These are phyloP conservation scores for Anguilla megastoma DNA, from an alignment of 2,797 vertebrate species.

Conservation along the genomic window DNA sequence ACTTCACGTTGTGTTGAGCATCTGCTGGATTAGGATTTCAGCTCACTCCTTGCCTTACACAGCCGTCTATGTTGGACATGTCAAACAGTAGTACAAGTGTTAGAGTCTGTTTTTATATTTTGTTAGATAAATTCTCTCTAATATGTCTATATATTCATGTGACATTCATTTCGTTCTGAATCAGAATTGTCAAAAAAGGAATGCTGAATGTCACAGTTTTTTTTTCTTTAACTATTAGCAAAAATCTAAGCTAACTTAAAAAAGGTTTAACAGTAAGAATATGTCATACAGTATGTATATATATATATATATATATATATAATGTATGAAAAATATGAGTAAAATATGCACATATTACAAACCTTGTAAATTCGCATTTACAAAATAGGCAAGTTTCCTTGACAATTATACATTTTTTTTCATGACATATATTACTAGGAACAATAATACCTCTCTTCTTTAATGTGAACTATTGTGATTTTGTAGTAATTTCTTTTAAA, in stretches of 20 bases:
- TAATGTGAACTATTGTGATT: conserved; percentile 7
- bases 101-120: conserved; percentile 21
- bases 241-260: neutral
- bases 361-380: neutral
- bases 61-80: conserved; percentile 38
- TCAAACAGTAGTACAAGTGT: conserved; percentile 30
- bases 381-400: conserved; percentile 46
- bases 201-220: neutral
- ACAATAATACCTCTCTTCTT: neutral
- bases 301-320: too few species aligned
- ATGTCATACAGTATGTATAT: too few species aligned
- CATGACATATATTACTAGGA: conserved; percentile 18
- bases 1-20: conserved; percentile 51
- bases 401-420: conserved; percentile 27
- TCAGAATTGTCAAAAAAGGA: neutral
- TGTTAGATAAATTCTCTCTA: conserved; percentile 20
- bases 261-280: neutral
- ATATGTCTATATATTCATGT: neutral
- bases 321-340: neutral
- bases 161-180: neutral
- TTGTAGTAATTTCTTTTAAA: neutral
- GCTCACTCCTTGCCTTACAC: conserved; percentile 23
- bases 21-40: conserved; percentile 54
- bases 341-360: neutral
- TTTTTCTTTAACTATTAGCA: neutral